A percentile compares a stretch with the other conserved stretches of the same genome.
phyloP scores from a whole-genome alignment of 2,888 invertebrate species.

The Heteromurus nitidus region DNA sequence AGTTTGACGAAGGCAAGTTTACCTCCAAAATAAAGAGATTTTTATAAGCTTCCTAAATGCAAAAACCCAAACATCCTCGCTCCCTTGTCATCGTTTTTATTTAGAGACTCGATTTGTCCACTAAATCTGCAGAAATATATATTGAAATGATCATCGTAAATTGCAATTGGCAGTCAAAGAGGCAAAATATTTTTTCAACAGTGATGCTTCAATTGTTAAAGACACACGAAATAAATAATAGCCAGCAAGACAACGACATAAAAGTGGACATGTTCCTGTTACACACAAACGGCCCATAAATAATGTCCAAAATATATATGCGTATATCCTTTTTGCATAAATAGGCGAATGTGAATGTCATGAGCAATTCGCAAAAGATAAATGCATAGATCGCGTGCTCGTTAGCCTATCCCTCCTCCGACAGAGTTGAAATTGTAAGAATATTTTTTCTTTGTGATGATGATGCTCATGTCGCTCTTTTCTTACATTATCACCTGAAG shows the following conservation, averaged over 20 bases:
- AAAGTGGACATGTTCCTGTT: not conserved
- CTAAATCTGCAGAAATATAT: too few relatives aligned
- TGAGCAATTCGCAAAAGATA: too few relatives aligned
- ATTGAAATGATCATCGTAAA: slow-evolving; percentile 36
- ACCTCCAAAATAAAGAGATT: slow-evolving; percentile 54
- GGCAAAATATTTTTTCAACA: not conserved
- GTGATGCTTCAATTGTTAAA: slow-evolving; percentile 16
- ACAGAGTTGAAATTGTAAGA: slow-evolving; percentile 37
- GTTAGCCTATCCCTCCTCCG: slow-evolving; percentile 19
- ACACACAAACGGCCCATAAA: not conserved
- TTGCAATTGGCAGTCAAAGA: slow-evolving; percentile 42
- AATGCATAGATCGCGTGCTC: slow-evolving; percentile 1
- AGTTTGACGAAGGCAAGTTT: slow-evolving; percentile 33
- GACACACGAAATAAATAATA: not conserved
- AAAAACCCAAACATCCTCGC: slow-evolving; percentile 6
- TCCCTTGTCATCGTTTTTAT: slow-evolving; percentile 15
- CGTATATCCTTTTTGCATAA: too few relatives aligned
- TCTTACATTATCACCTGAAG: slow-evolving; percentile 39
- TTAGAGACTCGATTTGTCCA: not conserved
- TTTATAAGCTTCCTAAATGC: slow-evolving; percentile 7
- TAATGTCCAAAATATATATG: not conserved
- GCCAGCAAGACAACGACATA: not conserved
- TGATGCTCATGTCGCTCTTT: slow-evolving; percentile 34
- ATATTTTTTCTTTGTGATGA: slow-evolving; percentile 52
- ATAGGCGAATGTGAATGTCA: too few relatives aligned